phyloP scores from a whole-genome alignment of 2,888 invertebrate species.

The Dinocampus coccinellae region DNA sequence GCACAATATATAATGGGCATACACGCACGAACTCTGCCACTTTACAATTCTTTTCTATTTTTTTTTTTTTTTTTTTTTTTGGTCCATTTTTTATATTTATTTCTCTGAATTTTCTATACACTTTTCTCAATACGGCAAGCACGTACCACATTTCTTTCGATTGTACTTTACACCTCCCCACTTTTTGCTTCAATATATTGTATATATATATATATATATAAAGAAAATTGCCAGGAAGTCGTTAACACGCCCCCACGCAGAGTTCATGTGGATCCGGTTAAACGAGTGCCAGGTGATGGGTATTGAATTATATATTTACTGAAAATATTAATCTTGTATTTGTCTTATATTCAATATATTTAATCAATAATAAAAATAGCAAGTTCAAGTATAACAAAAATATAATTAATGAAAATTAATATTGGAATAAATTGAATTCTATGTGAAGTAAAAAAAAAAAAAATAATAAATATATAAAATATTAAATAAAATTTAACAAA shows the following conservation, averaged over 20 bases:
- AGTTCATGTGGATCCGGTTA: constrained; percentile 36
- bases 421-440: too few relatives aligned
- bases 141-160: constrained; percentile 25
- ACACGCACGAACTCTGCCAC: constrained; percentile 44
- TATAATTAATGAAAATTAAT: too few relatives aligned
- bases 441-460: too few relatives aligned
- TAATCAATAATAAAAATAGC: too few relatives aligned
- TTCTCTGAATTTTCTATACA: neutral
- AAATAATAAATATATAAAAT: too few relatives aligned
- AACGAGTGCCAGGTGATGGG: constrained; percentile 41
- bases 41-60: constrained; percentile 32
- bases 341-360: too few relatives aligned
- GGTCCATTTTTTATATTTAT: constrained; percentile 2
- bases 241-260: constrained; percentile 42
- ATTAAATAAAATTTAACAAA: too few relatives aligned
- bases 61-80: constrained; percentile 14
- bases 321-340: too few relatives aligned
- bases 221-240: constrained; percentile 39
- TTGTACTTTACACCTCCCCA: neutral
- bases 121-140: neutral
- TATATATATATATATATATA: neutral
- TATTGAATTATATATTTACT: too few relatives aligned
- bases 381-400: too few relatives aligned
- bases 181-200: neutral
- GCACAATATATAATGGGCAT: constrained; percentile 53